Percentiles rank a stretch among this genome's conserved stretches.
phyloP scores from a whole-genome alignment of 64 coral and sea anemone species.

The Actinia tenebrosa region DNA sequence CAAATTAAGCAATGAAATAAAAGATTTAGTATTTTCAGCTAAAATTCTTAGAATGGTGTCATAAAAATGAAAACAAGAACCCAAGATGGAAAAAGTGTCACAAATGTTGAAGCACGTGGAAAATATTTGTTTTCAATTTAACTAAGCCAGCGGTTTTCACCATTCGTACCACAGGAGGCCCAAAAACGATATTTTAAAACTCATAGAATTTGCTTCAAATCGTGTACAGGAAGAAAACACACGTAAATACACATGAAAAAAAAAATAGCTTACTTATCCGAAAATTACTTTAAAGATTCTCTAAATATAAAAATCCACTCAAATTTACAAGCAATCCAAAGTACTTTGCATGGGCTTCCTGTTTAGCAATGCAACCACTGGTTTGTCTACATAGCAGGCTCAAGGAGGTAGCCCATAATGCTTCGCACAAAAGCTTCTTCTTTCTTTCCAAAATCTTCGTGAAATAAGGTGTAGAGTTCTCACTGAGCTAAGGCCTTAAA shows the following conservation, averaged over 20 bases:
- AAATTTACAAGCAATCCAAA: too few species aligned
- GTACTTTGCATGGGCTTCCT: too few species aligned
- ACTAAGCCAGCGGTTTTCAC: neutral
- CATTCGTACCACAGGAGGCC: too few species aligned
- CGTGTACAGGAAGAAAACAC: too few species aligned
- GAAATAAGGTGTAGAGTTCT: slow-evolving; percentile 79
- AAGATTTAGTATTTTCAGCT: neutral
- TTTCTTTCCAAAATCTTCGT: slow-evolving; percentile 33
- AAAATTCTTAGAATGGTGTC: neutral
- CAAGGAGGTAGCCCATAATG: slow-evolving; percentile 44
- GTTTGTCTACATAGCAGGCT: neutral
- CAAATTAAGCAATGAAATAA: too few species aligned
- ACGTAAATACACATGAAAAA: neutral
- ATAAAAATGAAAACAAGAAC: neutral
- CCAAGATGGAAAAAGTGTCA: neutral
- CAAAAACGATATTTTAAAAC: too few species aligned
- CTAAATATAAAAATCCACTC: too few species aligned
- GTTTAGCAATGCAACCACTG: neutral
- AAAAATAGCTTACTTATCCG: neutral
- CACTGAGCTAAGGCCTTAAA: slow-evolving; percentile 93
- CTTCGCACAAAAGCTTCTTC: neutral
- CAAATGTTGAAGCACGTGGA: neutral
- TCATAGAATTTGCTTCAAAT: too few species aligned
- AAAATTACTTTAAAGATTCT: neutral
- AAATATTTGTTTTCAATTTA: neutral